A percentile compares a stretch with the other conserved stretches of the same genome.
These are phyloP conservation scores for Lamprotornis superbus DNA, from an alignment of 2,113 vertebrate genomes.

Conservation along the genomic window DNA sequence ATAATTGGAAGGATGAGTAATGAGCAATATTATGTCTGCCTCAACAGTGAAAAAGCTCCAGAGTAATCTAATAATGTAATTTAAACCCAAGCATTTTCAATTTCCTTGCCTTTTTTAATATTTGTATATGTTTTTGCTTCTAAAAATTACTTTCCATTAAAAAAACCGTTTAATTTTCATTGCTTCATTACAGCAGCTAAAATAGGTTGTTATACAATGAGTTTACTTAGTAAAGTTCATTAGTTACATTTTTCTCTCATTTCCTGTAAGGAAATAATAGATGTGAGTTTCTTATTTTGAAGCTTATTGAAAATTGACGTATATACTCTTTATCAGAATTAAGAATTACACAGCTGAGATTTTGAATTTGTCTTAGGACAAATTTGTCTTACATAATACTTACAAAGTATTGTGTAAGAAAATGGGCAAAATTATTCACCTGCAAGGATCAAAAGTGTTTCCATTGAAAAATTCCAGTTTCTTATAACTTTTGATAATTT, in stretches of 20 bases:
- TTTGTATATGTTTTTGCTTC: not conserved
- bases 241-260: not conserved
- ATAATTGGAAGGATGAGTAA: constrained; percentile 20
- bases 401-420: not conserved
- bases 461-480: not conserved
- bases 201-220: not conserved
- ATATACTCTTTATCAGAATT: not conserved
- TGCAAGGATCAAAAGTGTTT: not conserved
- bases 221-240: not conserved
- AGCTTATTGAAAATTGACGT: not conserved
- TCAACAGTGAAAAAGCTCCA: not conserved
- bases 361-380: not conserved
- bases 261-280: not conserved
- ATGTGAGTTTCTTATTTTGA: not conserved
- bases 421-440: not conserved
- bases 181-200: constrained; percentile 10
- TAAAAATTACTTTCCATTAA: not conserved
- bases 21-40: constrained; percentile 16
- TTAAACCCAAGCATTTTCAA: constrained; percentile 16
- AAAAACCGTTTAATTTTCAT: not conserved
- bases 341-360: not conserved
- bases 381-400: not conserved
- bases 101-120: not conserved
- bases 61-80: constrained; percentile 18
- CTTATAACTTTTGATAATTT: not conserved